These are phyloP conservation scores for Thereva unica DNA, from an alignment of 2,888 invertebrate genomes.

Conservation along the genomic window DNA sequence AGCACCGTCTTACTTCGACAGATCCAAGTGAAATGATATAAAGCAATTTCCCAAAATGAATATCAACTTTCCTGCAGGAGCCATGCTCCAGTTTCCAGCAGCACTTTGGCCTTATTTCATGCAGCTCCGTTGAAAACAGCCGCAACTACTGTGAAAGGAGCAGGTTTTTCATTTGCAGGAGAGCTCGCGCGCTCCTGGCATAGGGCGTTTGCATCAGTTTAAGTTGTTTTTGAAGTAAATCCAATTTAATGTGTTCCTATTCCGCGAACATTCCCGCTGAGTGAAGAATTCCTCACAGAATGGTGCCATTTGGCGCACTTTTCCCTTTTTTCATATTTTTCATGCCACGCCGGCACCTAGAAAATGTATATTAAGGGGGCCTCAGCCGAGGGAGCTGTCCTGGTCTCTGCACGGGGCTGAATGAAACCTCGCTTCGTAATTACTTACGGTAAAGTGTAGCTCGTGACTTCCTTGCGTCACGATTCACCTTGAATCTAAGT, in stretches of 20 bases:
- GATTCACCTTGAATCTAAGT: constrained; percentile 10
- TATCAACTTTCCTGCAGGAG: too few relatives aligned
- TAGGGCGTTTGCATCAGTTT: constrained; percentile 2
- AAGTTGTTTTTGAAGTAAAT: constrained; percentile 2
- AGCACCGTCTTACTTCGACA: too few relatives aligned
- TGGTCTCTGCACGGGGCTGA: background rate
- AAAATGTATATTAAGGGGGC: too few relatives aligned
- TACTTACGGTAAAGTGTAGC: background rate
- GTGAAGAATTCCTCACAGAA: constrained; percentile 13
- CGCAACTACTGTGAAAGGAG: background rate
- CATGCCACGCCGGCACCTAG: too few relatives aligned
- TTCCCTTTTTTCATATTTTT: constrained; percentile 5
- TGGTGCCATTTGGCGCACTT: constrained; percentile 13
- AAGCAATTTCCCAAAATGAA: too few relatives aligned
- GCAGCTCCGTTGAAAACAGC: background rate
- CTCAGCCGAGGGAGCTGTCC: too few relatives aligned
- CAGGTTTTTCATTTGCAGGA: constrained; percentile 9
- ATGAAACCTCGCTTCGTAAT: background rate
- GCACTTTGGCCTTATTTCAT: background rate
- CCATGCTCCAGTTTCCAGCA: too few relatives aligned
- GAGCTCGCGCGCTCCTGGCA: constrained; percentile 1
- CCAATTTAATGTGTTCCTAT: constrained; percentile 19
- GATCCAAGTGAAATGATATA: too few relatives aligned
- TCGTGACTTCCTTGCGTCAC: constrained; percentile 16
- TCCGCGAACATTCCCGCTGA: constrained; percentile 1